phyloP scores from a whole-genome alignment of 2,113 vertebrate genomes.

The Geococcyx californianus region DNA sequence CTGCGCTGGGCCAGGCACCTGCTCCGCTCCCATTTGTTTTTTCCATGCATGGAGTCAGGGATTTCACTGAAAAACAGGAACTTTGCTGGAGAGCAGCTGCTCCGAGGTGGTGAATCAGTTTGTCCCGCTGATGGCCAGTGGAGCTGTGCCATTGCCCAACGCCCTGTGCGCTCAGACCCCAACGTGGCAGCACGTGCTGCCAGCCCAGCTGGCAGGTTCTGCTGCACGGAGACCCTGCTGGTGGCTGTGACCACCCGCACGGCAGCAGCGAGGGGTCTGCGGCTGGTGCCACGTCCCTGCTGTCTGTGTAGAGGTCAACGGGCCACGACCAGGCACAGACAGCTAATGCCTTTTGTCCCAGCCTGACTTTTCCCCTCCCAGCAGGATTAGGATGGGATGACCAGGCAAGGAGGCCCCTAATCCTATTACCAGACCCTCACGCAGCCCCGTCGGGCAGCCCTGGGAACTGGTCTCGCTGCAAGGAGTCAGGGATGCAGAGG shows the following conservation, averaged over 20 bases:
- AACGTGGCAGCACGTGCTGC: not conserved
- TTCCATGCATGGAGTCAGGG: not conserved
- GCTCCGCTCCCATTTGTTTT: not conserved
- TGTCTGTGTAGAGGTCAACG: not conserved
- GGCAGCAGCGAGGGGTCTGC: not conserved
- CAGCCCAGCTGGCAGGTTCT: accelerated
- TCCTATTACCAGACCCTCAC: slow-evolving; percentile 15
- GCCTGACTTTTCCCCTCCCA: slow-evolving; percentile 50
- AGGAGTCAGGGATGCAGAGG: accelerated
- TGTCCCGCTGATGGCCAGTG: not conserved
- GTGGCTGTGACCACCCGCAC: not conserved
- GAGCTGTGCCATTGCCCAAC: not conserved
- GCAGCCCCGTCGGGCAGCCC: not conserved
- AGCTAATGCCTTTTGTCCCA: slow-evolving; percentile 53
- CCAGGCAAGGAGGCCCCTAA: slow-evolving; percentile 40
- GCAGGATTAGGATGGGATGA: slow-evolving; percentile 50
- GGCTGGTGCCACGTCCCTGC: not conserved
- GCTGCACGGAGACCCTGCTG: accelerated
- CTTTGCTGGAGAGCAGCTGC: slow-evolving; percentile 47
- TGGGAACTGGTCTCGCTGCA: not conserved
- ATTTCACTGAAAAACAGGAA: slow-evolving; percentile 58
- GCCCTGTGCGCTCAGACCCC: accelerated
- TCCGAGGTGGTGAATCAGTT: not conserved
- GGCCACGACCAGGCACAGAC: not conserved
- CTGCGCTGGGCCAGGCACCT: slow-evolving; percentile 23